Conservation (phyloP, 2,797 vertebrate species). For the Aphelocoma californica region DNA sequence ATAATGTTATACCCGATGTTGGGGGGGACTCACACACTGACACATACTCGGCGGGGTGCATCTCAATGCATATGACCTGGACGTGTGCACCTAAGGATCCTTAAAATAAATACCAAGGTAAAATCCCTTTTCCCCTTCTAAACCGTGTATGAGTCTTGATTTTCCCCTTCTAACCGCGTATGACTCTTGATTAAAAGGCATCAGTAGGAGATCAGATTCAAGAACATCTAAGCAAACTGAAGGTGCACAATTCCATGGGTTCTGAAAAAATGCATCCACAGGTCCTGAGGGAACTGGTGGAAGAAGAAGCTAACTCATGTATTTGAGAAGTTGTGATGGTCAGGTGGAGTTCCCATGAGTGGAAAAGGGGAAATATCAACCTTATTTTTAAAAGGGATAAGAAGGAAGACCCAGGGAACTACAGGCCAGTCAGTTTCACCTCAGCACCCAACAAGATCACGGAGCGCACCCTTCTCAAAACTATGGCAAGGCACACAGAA, state of each 20-base stretch:
- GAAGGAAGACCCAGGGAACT: neutral
- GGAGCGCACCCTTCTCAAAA: neutral
- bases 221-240: neutral
- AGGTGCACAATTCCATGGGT: neutral
- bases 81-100: too few relatives aligned
- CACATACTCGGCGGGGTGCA: too few relatives aligned
- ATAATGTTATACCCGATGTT: too few relatives aligned
- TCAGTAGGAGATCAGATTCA: neutral
- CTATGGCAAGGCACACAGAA: neutral
- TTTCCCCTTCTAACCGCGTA: too few relatives aligned
- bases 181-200: too few relatives aligned
- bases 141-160: too few relatives aligned
- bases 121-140: too few relatives aligned
- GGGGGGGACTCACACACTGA: too few relatives aligned
- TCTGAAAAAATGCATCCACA: neutral
- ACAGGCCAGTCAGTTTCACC: neutral
- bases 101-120: too few relatives aligned
- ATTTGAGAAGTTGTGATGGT: neutral
- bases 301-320: neutral
- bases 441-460: neutral
- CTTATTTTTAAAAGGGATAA: neutral
- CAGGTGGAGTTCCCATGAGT: neutral
- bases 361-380: neutral
- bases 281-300: neutral
- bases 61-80: too few relatives aligned